Percentiles rank a stretch among this genome's conserved stretches.
Conservation (phyloP, 2,888 invertebrate genomes). For the Luffia ferchaultella region DNA sequence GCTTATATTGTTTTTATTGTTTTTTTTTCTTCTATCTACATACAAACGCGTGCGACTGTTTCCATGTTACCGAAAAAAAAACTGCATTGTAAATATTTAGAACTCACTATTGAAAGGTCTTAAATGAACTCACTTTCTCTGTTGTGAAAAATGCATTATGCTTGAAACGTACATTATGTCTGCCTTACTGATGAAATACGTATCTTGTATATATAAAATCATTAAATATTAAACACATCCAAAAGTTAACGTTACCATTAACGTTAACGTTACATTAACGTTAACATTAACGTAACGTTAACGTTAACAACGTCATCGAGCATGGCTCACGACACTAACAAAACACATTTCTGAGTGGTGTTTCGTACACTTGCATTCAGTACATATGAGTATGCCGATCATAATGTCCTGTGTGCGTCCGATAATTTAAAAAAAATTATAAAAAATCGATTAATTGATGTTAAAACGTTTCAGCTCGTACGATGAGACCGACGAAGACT, state of each 20-base stretch:
- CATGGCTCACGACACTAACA: conserved; percentile 57
- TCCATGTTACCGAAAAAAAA: not conserved
- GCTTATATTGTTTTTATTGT: not conserved
- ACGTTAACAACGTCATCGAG: conserved; percentile 20
- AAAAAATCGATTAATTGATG: not conserved
- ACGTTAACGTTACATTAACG: no score
- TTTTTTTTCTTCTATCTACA: not conserved
- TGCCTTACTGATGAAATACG: conserved; percentile 62
- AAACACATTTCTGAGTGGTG: conserved; percentile 17
- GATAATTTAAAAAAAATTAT: not conserved
- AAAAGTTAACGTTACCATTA: no score
- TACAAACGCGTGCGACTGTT: not conserved
- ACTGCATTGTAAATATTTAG: not conserved
- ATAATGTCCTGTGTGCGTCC: not conserved
- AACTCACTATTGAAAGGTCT: not conserved
- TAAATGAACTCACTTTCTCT: not conserved
- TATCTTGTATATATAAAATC: not conserved
- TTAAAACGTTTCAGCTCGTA: conserved; percentile 65
- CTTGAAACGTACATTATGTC: conserved; percentile 32
- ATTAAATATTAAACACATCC: not conserved
- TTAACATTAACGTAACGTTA: no score
- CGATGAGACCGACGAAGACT: conserved; percentile 75
- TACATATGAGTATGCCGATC: conserved; percentile 31
- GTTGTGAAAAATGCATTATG: not conserved
- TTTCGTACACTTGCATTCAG: conserved; percentile 50